Conservation (phyloP, 2,797 vertebrate species). For the Neosalanx taihuensis region DNA sequence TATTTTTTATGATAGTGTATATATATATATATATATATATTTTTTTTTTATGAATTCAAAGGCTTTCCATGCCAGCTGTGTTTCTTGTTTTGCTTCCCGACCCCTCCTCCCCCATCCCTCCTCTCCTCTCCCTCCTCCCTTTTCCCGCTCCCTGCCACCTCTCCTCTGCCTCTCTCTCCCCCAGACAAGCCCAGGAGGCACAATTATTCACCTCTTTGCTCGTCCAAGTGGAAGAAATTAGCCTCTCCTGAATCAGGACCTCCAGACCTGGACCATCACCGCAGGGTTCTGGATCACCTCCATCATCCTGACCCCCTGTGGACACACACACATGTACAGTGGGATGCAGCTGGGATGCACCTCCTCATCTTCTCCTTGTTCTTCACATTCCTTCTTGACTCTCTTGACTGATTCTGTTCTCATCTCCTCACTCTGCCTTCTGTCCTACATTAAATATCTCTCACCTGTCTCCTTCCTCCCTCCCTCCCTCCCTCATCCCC, state of each 20-base stretch:
- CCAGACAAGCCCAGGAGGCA: constrained; percentile 62
- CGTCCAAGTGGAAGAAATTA: constrained; percentile 72
- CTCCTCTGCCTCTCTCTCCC: constrained; percentile 47
- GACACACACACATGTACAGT: constrained; percentile 23
- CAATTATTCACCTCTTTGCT: constrained; percentile 74
- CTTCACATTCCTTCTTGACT: background rate
- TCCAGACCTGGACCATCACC: constrained; percentile 66
- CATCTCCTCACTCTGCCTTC: background rate
- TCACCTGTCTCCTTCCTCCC: constrained; percentile 6
- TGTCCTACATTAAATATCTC: background rate
- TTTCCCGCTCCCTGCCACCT: constrained; percentile 50
- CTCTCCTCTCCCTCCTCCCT: constrained; percentile 49
- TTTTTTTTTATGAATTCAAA: too few species aligned
- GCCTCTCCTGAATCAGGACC: constrained; percentile 66
- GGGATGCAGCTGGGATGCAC: constrained; percentile 44
- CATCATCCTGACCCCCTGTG: constrained; percentile 54
- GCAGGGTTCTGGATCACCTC: constrained; percentile 52
- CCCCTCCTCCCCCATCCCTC: constrained; percentile 27
- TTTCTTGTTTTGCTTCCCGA: constrained; percentile 63
- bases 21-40: too few species aligned
- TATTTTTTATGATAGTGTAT: too few species aligned
- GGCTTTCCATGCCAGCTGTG: too few species aligned
- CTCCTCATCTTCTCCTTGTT: constrained; percentile 33
- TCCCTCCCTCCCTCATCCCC: constrained; percentile 3
- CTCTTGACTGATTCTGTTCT: background rate